Percentiles rank a stretch among this genome's conserved stretches.
These are phyloP conservation scores for Drosophila anomalata DNA, from an alignment of 2,888 invertebrate species.

Conservation along the genomic window DNA sequence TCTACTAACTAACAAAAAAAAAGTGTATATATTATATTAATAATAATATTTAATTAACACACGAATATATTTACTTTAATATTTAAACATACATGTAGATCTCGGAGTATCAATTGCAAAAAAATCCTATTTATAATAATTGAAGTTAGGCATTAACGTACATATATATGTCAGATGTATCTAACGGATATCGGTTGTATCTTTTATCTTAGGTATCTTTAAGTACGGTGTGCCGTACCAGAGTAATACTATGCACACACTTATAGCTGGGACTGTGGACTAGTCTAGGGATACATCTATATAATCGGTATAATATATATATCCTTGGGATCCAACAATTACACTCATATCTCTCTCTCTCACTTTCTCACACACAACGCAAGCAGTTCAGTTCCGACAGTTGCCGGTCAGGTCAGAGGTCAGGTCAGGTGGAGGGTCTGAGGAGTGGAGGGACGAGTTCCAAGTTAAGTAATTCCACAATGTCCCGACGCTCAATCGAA, in stretches of 20 bases:
- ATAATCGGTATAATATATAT: neutral
- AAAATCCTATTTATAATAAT: neutral
- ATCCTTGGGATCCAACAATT: conserved; percentile 2
- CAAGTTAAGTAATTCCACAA: neutral
- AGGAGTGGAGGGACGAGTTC: neutral
- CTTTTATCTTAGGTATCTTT: conserved; percentile 4
- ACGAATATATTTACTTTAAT: neutral
- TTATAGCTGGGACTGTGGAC: neutral
- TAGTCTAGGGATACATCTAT: conserved; percentile 2
- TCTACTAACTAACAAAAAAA: neutral
- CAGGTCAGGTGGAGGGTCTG: neutral
- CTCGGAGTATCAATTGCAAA: neutral
- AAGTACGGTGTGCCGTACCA: neutral
- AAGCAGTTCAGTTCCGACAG: too few species aligned
- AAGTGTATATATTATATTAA: neutral
- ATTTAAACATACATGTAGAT: neutral
- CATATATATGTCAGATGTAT: neutral
- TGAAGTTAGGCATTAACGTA: neutral
- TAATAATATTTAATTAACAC: neutral
- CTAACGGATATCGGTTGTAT: too few species aligned
- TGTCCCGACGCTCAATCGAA: neutral
- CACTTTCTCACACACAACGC: neutral
- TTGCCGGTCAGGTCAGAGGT: neutral
- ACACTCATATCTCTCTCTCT: neutral
- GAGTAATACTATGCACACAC: conserved; percentile 1